These are phyloP conservation scores for Planococcus citri DNA, from an alignment of 1,140 invertebrate genomes.

Conservation along the genomic window DNA sequence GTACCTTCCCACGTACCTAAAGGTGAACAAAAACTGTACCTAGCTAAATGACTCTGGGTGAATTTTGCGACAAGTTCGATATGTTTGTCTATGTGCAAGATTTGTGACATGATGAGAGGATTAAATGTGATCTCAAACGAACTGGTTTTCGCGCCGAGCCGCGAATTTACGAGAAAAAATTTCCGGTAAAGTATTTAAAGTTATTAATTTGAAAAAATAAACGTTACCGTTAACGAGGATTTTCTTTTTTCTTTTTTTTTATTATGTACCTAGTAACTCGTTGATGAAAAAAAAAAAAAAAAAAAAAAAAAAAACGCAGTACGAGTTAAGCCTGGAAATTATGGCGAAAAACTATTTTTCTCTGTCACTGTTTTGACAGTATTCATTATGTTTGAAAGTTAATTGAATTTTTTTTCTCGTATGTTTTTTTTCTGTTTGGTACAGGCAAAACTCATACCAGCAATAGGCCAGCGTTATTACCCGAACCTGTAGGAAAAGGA, in stretches of 20 bases:
- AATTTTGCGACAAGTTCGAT: neutral
- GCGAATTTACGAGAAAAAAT: neutral
- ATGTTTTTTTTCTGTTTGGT: slow-evolving; percentile 1
- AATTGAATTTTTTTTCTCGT: slow-evolving; percentile 16
- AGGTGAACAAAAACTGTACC: too few relatives aligned
- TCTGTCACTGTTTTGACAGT: neutral
- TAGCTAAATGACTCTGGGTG: too few relatives aligned
- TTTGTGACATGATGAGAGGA: neutral
- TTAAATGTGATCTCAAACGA: neutral
- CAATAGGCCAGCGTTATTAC: slow-evolving; percentile 2
- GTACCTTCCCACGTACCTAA: too few relatives aligned
- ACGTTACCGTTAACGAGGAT: neutral
- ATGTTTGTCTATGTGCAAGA: slow-evolving; percentile 16
- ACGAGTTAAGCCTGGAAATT: slow-evolving; percentile 1
- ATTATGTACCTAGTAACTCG: too few relatives aligned
- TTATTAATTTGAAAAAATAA: neutral
- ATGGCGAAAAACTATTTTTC: slow-evolving; percentile 7
- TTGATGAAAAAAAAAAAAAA: neutral
- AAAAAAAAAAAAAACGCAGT: neutral
- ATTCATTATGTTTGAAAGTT: slow-evolving; percentile 5
- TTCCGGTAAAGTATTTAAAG: slow-evolving; percentile 13
- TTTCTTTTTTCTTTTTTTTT: too few relatives aligned
- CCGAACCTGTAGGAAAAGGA: slow-evolving; percentile 16
- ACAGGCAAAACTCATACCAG: neutral
- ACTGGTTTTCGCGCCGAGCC: too few relatives aligned